Percentiles rank a stretch among this genome's conserved stretches.
These are phyloP conservation scores for Lates calcarifer DNA, from an alignment of 2,113 vertebrate genomes.

Conservation along the genomic window DNA sequence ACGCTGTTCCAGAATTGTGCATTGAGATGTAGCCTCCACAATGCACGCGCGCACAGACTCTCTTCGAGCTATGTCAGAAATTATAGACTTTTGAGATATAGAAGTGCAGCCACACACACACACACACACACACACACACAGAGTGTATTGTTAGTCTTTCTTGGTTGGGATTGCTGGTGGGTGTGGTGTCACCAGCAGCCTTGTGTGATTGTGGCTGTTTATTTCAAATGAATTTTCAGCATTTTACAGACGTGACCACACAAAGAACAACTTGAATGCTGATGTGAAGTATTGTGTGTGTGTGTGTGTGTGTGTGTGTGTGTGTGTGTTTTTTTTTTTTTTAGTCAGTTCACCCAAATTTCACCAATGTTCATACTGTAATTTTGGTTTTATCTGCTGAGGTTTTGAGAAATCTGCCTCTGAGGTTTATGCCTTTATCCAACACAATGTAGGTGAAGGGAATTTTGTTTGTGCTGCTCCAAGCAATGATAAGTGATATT, in stretches of 20 bases:
- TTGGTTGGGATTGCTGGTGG: slow-evolving; percentile 17
- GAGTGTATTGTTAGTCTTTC: neutral
- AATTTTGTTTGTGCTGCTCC: neutral
- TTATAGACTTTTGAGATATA: neutral
- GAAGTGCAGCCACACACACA: slow-evolving; percentile 13
- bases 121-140: slow-evolving; percentile 4
- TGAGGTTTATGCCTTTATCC: neutral
- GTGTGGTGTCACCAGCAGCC: slow-evolving; percentile 33
- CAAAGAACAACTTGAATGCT: neutral
- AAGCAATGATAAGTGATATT: neutral
- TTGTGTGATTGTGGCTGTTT: neutral
- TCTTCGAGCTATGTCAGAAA: slow-evolving; percentile 6
- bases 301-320: too few species aligned
- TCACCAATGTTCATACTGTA: too few species aligned
- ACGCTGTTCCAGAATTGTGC: slow-evolving; percentile 9
- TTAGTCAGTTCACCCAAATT: neutral
- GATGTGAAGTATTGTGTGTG: neutral
- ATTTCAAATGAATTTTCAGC: neutral
- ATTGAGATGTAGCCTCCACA: neutral
- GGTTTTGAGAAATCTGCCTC: neutral
- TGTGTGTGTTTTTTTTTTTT: neutral
- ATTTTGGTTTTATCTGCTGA: neutral
- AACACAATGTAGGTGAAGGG: too few species aligned
- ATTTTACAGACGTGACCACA: neutral
- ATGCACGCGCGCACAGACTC: neutral